Conservation (phyloP, 1,140 invertebrate species). For the Drosophila gunungcola region DNA sequence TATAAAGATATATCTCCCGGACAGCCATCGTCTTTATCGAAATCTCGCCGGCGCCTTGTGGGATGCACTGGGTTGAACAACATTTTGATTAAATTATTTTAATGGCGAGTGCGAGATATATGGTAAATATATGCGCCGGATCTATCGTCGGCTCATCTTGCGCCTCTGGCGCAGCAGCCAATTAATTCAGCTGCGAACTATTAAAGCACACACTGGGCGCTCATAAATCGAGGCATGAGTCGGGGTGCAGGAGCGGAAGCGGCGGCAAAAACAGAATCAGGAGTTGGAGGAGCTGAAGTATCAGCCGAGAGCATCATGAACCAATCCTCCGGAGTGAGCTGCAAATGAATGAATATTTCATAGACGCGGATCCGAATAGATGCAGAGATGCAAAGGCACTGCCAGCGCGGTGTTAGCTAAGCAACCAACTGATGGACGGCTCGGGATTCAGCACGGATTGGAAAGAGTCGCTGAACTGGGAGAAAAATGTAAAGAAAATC, state of each 20-base stretch:
- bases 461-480: constrained; percentile 5
- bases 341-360: constrained; percentile 83
- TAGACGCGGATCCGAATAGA: constrained; percentile 63
- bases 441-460: constrained; percentile 14
- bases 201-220: constrained; percentile 81
- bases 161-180: constrained; percentile 54
- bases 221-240: constrained; percentile 72
- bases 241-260: background rate
- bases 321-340: constrained; percentile 73
- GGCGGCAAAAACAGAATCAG: constrained; percentile 1
- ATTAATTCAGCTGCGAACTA: constrained; percentile 81
- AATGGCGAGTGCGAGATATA: constrained; percentile 73
- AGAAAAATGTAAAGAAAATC: background rate
- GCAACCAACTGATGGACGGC: constrained; percentile 48
- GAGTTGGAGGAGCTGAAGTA: constrained; percentile 22
- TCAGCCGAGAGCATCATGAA: constrained; percentile 57
- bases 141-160: constrained; percentile 32
- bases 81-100: constrained; percentile 83
- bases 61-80: constrained; percentile 50
- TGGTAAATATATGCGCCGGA: constrained; percentile 64
- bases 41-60: constrained; percentile 28
- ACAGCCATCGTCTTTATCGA: constrained; percentile 56
- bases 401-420: constrained; percentile 43
- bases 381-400: constrained; percentile 62
- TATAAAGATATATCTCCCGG: constrained; percentile 57